Conservation (phyloP, 2,113 vertebrate genomes). For the Periophthalmus modestus region DNA sequence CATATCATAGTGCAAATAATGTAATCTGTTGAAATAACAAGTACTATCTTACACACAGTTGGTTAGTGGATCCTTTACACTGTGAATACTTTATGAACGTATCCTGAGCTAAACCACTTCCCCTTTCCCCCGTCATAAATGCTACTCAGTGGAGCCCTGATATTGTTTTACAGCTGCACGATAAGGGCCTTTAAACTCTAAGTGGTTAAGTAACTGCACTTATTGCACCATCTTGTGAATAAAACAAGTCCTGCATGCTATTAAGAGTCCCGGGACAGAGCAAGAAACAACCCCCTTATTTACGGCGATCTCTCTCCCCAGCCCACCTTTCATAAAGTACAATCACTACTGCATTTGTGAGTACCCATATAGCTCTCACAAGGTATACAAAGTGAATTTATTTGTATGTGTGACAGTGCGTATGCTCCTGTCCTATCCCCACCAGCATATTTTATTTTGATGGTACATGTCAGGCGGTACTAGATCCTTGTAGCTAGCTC, state of each 20-base stretch:
- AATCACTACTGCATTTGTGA: constrained; percentile 33
- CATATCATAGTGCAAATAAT: neutral
- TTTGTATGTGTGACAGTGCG: constrained; percentile 18
- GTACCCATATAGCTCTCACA: constrained; percentile 34
- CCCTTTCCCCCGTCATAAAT: constrained; percentile 45
- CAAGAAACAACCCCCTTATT: constrained; percentile 2
- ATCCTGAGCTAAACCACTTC: neutral
- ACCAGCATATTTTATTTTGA: constrained; percentile 50
- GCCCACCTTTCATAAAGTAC: constrained; percentile 13
- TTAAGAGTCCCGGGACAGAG: constrained; percentile 29
- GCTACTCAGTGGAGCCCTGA: constrained; percentile 47
- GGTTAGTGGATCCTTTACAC: neutral
- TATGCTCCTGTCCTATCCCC: constrained; percentile 29
- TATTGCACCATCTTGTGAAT: constrained; percentile 78
- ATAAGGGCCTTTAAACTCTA: constrained; percentile 23
- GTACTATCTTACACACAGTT: neutral
- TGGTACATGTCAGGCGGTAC: constrained; percentile 58
- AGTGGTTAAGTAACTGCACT: constrained; percentile 59
- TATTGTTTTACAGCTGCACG: constrained; percentile 49
- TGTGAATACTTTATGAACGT: neutral
- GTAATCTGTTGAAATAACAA: neutral
- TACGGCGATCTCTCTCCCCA: constrained; percentile 22
- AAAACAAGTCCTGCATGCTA: constrained; percentile 64
- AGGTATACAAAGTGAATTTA: constrained; percentile 40
- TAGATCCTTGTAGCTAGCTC: constrained; percentile 32